These are phyloP conservation scores for Listronotus oregonensis DNA, from an alignment of 1,140 invertebrate species.

Conservation along the genomic window DNA sequence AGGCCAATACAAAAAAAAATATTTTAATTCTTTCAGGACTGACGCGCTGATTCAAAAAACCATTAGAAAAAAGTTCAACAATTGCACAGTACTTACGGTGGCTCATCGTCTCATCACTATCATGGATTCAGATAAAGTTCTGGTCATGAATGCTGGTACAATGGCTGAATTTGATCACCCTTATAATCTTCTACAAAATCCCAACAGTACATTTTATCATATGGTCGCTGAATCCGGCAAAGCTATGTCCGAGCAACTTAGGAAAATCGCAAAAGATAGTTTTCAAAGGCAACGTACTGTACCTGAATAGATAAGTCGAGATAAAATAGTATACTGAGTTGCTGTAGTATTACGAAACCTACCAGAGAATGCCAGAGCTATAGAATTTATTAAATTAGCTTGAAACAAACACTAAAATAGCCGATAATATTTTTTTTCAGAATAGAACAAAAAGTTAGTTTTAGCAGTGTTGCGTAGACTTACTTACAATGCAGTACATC, in stretches of 20 bases:
- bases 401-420: too few species aligned
- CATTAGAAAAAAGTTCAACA: slow-evolving; percentile 71
- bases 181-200: slow-evolving; percentile 65
- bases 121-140: slow-evolving; percentile 75
- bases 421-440: too few species aligned
- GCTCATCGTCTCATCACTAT: slow-evolving; percentile 82
- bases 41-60: slow-evolving; percentile 75
- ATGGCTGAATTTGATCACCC: slow-evolving; percentile 74
- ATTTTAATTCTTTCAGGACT: slow-evolving; percentile 55
- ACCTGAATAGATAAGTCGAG: slow-evolving; percentile 28
- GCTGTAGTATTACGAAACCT: too few species aligned
- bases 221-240: slow-evolving; percentile 64
- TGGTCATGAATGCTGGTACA: slow-evolving; percentile 72
- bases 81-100: slow-evolving; percentile 82
- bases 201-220: slow-evolving; percentile 62
- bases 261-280: slow-evolving; percentile 55
- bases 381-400: too few species aligned
- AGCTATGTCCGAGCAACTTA: slow-evolving; percentile 57
- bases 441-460: too few species aligned
- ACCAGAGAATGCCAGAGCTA: too few species aligned
- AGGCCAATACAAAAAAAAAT: too few species aligned
- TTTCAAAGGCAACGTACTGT: slow-evolving; percentile 38
- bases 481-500: too few species aligned
- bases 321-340: too few species aligned
- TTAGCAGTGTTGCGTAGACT: too few species aligned